phyloP scores from a whole-genome alignment of 2,113 vertebrate species.

The Rallus limicola region DNA sequence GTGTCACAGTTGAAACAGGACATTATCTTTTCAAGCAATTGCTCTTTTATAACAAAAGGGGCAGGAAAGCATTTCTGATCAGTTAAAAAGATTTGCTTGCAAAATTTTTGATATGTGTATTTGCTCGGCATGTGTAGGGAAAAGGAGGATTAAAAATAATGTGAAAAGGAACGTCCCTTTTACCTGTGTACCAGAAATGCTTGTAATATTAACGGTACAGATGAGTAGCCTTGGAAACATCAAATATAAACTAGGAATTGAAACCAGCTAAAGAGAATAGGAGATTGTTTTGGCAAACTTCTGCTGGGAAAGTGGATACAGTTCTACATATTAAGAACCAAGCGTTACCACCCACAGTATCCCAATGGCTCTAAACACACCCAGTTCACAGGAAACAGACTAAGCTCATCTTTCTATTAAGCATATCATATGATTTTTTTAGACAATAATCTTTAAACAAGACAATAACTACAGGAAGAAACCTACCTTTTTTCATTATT shows the following conservation, averaged over 20 bases:
- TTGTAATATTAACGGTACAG: background rate
- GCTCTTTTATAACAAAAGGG: background rate
- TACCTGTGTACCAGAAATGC: background rate
- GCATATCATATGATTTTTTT: background rate
- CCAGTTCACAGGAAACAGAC: background rate
- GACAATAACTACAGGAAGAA: background rate
- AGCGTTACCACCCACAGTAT: background rate
- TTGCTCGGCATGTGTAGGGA: background rate
- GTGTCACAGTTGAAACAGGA: background rate
- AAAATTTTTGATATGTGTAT: background rate
- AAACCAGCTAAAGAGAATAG: background rate
- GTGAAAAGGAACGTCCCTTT: background rate
- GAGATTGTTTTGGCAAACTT: background rate
- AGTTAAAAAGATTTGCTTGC: background rate
- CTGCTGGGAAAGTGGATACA: background rate
- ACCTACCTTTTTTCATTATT: background rate
- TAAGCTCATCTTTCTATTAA: background rate
- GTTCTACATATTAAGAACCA: background rate
- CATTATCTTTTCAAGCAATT: background rate
- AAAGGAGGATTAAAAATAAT: background rate
- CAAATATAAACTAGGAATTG: background rate
- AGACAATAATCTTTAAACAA: background rate
- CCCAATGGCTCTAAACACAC: background rate
- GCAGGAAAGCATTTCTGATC: background rate
- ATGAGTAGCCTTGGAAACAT: background rate